A percentile compares a stretch with the other conserved stretches of the same genome.
Evolutionary conservation across 2,888 invertebrate species (phyloP).

Genomic region (Oligia latruncula): DNA sequence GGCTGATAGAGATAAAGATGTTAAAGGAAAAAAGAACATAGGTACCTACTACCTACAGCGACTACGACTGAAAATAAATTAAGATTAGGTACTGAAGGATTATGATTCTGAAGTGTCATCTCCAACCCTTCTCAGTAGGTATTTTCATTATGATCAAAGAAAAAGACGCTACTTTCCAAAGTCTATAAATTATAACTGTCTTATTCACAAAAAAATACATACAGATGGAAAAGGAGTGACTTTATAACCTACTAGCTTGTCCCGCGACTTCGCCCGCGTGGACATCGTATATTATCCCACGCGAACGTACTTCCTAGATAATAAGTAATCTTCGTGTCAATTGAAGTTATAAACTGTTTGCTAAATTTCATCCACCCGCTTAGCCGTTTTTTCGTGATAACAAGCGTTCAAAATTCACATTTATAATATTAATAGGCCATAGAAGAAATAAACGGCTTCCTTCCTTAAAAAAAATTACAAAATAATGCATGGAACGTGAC

Average conservation of each 20-base stretch:
- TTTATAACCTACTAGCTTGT: too few species aligned
- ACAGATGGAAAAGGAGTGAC: too few species aligned
- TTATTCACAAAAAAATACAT: not conserved
- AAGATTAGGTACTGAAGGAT: too few species aligned
- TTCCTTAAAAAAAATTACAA: not conserved
- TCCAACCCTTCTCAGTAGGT: too few species aligned
- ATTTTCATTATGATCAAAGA: too few species aligned
- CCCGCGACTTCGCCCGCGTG: not conserved
- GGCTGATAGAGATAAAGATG: not conserved
- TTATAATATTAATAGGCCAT: not conserved
- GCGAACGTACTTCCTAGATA: not conserved
- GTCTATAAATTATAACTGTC: not conserved
- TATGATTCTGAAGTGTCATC: not conserved
- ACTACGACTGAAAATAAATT: not conserved
- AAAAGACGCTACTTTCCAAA: too few species aligned
- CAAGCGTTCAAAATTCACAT: not conserved
- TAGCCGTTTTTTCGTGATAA: not conserved
- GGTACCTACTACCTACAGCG: not conserved
- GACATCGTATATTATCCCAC: not conserved
- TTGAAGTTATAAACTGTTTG: not conserved
- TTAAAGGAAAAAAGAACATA: not conserved
- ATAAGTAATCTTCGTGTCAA: too few species aligned
- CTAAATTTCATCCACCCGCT: not conserved
- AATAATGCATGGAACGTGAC: conserved; percentile 1
- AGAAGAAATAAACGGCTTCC: not conserved